These are phyloP conservation scores for Scaptomyza reducta DNA, from an alignment of 2,888 invertebrate species.

Conservation along the genomic window DNA sequence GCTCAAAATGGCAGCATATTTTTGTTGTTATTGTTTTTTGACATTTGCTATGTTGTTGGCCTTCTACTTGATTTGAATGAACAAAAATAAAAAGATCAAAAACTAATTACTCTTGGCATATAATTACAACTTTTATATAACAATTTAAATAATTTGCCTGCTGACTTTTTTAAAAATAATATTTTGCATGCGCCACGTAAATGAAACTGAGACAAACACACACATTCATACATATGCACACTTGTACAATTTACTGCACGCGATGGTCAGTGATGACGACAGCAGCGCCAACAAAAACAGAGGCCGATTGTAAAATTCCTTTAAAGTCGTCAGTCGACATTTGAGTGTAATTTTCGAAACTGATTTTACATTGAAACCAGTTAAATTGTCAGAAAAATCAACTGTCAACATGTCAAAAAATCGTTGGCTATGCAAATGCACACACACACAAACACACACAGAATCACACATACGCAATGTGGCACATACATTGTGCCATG, in stretches of 20 bases:
- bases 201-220: slow-evolving; percentile 35
- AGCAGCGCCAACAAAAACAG: slow-evolving; percentile 31
- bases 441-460: slow-evolving; percentile 21
- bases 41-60: slow-evolving; percentile 12
- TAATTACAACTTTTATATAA: slow-evolving; percentile 76
- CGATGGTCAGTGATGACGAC: slow-evolving; percentile 66
- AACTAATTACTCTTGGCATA: slow-evolving; percentile 72
- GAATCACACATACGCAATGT: slow-evolving; percentile 37
- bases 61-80: slow-evolving; percentile 19
- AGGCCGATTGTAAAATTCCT: slow-evolving; percentile 73
- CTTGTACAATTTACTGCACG: slow-evolving; percentile 76
- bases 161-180: slow-evolving; percentile 70
- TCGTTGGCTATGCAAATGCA: slow-evolving; percentile 79
- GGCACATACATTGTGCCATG: slow-evolving; percentile 17
- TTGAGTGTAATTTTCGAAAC: slow-evolving; percentile 81
- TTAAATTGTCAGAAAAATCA: slow-evolving; percentile 84
- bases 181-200: slow-evolving; percentile 46
- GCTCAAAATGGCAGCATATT: slow-evolving; percentile 19
- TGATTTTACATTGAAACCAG: slow-evolving; percentile 84
- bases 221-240: slow-evolving; percentile 3
- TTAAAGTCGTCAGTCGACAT: slow-evolving; percentile 79
- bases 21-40: slow-evolving; percentile 17
- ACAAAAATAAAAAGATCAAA: slow-evolving; percentile 30
- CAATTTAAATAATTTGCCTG: slow-evolving; percentile 77
- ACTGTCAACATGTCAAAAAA: slow-evolving; percentile 84